Conservation (phyloP, 2,797 vertebrate genomes). For the Champsocephalus esox region DNA sequence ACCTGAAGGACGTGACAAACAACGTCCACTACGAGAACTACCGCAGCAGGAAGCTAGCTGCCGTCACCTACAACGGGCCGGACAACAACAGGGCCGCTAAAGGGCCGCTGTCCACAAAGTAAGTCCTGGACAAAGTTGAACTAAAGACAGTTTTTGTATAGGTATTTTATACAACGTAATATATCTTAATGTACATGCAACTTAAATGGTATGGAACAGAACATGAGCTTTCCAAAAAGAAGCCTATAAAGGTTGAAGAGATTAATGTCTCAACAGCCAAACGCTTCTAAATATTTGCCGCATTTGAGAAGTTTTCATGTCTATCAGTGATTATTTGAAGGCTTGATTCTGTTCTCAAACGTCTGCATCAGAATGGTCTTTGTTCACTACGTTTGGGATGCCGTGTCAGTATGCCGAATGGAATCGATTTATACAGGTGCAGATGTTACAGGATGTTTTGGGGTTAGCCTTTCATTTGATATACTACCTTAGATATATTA, state of each 20-base stretch:
- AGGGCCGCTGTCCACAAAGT: constrained; percentile 96
- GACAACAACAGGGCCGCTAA: constrained; percentile 95
- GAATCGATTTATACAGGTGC: background rate
- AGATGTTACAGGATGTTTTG: background rate
- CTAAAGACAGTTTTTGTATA: background rate
- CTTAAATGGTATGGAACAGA: background rate
- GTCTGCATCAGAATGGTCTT: background rate
- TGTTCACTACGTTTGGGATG: background rate
- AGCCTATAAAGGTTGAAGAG: background rate
- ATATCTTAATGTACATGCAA: background rate
- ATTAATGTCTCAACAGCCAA: background rate
- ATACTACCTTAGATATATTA: background rate
- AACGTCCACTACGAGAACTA: constrained; percentile 99
- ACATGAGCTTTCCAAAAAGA: constrained; percentile 1
- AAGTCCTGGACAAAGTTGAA: constrained; percentile 66
- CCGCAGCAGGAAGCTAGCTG: constrained; percentile 97
- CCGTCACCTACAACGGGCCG: constrained; percentile 98
- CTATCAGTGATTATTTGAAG: background rate
- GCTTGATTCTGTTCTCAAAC: background rate
- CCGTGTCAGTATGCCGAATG: background rate
- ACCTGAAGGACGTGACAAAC: constrained; percentile 98
- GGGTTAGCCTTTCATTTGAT: background rate
- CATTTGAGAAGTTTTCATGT: background rate
- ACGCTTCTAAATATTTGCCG: background rate
- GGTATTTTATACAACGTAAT: background rate